Conservation (phyloP, 1,140 invertebrate genomes). For the Ruditapes philippinarum region DNA sequence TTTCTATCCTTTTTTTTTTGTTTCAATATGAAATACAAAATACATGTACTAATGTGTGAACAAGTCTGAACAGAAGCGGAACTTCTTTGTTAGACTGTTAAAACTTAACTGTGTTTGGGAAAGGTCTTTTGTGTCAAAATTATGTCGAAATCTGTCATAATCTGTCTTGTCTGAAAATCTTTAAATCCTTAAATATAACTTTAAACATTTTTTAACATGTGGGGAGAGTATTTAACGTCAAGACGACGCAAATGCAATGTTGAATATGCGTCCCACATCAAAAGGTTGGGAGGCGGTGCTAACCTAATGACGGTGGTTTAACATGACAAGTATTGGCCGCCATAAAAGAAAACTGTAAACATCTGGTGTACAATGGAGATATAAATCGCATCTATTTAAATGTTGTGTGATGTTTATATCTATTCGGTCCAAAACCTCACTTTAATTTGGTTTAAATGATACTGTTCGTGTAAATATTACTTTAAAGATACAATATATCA, state of each 20-base stretch:
- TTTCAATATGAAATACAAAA: too few relatives aligned
- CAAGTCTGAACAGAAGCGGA: background rate
- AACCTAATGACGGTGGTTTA: background rate
- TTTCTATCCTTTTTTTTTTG: too few relatives aligned
- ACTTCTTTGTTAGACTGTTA: background rate
- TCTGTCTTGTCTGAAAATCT: background rate
- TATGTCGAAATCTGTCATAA: constrained; percentile 21
- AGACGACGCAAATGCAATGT: constrained; percentile 40
- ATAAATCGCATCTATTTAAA: too few relatives aligned
- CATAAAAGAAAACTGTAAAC: constrained; percentile 18
- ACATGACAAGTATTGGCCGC: constrained; percentile 17
- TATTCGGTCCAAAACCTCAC: too few relatives aligned
- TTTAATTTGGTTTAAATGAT: too few relatives aligned
- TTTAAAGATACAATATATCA: too few relatives aligned
- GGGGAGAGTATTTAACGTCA: constrained; percentile 26
- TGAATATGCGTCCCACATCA: constrained; percentile 36
- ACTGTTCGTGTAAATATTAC: too few relatives aligned
- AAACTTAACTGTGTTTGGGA: background rate
- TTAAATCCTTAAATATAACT: constrained; percentile 46
- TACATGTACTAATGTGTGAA: too few relatives aligned
- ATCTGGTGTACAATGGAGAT: constrained; percentile 20
- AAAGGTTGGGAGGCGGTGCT: constrained; percentile 9
- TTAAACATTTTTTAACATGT: constrained; percentile 26
- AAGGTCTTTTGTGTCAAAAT: constrained; percentile 12
- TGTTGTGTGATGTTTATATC: too few relatives aligned